Evolutionary conservation across 2,113 vertebrate species (phyloP).

Genomic region (Lasiurus cinereus): DNA sequence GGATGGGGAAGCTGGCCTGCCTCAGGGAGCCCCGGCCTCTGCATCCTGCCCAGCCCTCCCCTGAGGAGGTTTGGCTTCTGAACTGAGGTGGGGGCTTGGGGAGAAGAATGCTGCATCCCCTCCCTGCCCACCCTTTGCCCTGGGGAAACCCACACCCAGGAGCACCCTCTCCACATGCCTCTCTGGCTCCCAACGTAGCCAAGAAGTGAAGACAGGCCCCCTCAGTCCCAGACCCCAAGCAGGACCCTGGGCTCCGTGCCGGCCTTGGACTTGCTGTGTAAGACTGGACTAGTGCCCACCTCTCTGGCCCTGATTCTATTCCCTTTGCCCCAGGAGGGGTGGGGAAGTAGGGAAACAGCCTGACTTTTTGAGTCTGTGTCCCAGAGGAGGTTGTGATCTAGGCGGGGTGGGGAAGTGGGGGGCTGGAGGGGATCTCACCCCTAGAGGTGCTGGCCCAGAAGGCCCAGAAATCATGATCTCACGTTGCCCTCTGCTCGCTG

Average conservation of each 20-base stretch:
- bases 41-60: background rate
- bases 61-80: background rate
- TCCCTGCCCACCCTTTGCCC: too few relatives aligned
- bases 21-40: background rate
- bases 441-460: background rate
- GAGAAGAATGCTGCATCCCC: background rate
- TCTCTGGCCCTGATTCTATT: slow-evolving; percentile 25
- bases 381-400: background rate
- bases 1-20: background rate
- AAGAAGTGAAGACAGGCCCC: background rate
- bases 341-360: background rate
- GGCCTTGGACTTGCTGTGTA: background rate
- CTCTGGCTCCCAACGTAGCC: background rate
- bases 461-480: slow-evolving; percentile 68
- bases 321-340: background rate
- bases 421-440: background rate
- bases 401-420: background rate
- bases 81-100: background rate
- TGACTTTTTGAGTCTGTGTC: background rate
- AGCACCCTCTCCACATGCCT: background rate
- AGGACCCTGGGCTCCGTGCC: background rate
- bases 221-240: background rate
- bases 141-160: background rate
- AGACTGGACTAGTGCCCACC: background rate
- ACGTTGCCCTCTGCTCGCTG: slow-evolving; percentile 2